Conservation (phyloP, 2,888 invertebrate genomes). For the Euplagia quadripunctaria region DNA sequence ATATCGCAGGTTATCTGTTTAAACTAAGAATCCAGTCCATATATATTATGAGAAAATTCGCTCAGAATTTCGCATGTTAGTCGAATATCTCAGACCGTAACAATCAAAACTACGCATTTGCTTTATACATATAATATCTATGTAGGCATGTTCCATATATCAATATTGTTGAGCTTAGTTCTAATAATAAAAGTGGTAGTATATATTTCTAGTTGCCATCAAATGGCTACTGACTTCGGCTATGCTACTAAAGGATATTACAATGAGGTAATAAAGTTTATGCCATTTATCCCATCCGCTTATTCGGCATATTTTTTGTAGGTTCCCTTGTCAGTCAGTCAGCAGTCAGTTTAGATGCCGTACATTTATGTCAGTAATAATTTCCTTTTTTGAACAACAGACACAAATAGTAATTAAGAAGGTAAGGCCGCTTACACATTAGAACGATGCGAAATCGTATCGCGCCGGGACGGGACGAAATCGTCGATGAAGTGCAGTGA, state of each 20-base stretch:
- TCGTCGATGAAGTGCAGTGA: no score
- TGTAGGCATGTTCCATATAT: background rate
- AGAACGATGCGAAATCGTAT: background rate
- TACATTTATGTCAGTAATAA: background rate
- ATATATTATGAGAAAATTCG: background rate
- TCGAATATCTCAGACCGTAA: background rate
- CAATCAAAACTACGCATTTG: background rate
- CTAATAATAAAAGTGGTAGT: background rate
- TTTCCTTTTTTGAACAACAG: background rate
- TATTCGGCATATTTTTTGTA: background rate
- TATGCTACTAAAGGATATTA: background rate
- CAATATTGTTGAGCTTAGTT: background rate
- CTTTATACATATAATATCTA: no score
- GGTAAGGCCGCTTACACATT: slow-evolving; percentile 2
- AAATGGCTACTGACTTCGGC: background rate
- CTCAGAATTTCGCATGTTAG: background rate
- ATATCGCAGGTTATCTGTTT: background rate
- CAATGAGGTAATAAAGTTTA: background rate
- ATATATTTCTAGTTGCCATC: background rate
- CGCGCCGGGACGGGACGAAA: background rate
- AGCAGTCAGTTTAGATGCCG: background rate
- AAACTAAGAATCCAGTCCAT: background rate
- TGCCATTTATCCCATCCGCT: background rate
- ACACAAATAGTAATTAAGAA: background rate
- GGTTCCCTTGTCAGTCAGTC: background rate